phyloP scores from a whole-genome alignment of 2,888 invertebrate genomes.

The Platycnemis pennipes region DNA sequence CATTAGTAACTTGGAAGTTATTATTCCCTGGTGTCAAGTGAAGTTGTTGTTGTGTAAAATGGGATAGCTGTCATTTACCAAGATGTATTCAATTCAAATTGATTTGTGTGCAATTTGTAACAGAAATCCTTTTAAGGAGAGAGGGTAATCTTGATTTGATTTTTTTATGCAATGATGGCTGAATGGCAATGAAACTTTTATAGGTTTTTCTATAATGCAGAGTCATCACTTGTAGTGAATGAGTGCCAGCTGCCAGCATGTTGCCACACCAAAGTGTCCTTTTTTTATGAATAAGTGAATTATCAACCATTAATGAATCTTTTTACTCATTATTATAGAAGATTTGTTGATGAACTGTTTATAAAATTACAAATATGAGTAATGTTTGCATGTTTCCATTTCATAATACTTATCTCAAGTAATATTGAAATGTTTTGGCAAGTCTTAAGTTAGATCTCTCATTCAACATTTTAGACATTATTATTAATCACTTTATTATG shows the following conservation, averaged over 20 bases:
- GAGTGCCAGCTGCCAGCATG: slow-evolving; percentile 62
- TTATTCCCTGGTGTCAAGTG: slow-evolving; percentile 57
- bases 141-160: slow-evolving; percentile 43
- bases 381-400: slow-evolving; percentile 65
- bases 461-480: slow-evolving; percentile 64
- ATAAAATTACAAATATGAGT: slow-evolving; percentile 52
- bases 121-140: background rate
- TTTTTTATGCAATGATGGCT: slow-evolving; percentile 57
- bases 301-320: slow-evolving; percentile 57
- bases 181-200: slow-evolving; percentile 56
- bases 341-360: slow-evolving; percentile 58
- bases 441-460: slow-evolving; percentile 64
- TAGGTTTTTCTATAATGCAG: slow-evolving; percentile 51
- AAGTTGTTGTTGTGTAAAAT: slow-evolving; percentile 56
- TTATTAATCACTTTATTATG: slow-evolving; percentile 60
- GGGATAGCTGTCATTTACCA: slow-evolving; percentile 47
- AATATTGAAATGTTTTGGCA: slow-evolving; percentile 63
- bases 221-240: slow-evolving; percentile 51
- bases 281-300: slow-evolving; percentile 64
- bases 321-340: slow-evolving; percentile 45
- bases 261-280: slow-evolving; percentile 68
- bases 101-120: slow-evolving; percentile 58
- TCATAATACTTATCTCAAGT: slow-evolving; percentile 50
- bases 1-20: slow-evolving; percentile 52
- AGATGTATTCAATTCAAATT: slow-evolving; percentile 48